phyloP scores from a whole-genome alignment of 1,140 invertebrate species.

The Cotesia vestalis region DNA sequence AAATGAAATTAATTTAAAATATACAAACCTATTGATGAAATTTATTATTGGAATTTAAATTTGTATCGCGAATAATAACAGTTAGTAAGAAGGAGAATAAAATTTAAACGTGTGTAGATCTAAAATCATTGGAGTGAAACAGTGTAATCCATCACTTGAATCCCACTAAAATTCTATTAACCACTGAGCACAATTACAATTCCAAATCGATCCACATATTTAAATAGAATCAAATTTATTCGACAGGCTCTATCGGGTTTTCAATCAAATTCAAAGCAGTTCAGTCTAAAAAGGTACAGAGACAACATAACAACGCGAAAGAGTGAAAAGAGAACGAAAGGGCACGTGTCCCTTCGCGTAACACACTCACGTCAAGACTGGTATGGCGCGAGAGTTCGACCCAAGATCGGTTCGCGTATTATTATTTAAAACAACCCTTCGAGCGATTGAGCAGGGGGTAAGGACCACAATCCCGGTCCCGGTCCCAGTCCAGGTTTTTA shows the following conservation, averaged over 20 bases:
- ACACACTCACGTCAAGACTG: slow-evolving; percentile 45
- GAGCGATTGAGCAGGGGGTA: slow-evolving; percentile 52
- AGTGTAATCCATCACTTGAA: slow-evolving; percentile 28
- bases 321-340: slow-evolving; percentile 24
- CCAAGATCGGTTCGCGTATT: slow-evolving; percentile 55
- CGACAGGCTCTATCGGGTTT: slow-evolving; percentile 29
- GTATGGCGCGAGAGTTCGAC: slow-evolving; percentile 49
- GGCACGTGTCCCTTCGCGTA: slow-evolving; percentile 49
- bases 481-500: slow-evolving; percentile 14
- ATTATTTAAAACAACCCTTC: slow-evolving; percentile 67
- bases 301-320: slow-evolving; percentile 1
- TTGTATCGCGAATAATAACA: too few species aligned
- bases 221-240: slow-evolving; percentile 33
- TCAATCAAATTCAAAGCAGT: slow-evolving; percentile 27
- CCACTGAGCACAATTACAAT: slow-evolving; percentile 18
- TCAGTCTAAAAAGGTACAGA: slow-evolving; percentile 14
- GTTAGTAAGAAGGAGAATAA: too few species aligned
- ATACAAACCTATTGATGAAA: too few species aligned
- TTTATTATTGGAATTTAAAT: too few species aligned
- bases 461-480: slow-evolving; percentile 47
- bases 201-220: slow-evolving; percentile 31
- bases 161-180: slow-evolving; percentile 31
- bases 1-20: background rate
- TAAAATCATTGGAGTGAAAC: slow-evolving; percentile 15
- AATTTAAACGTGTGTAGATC: background rate